phyloP scores from a whole-genome alignment of 2,888 invertebrate genomes.

The Phrixothrix hirtus region DNA sequence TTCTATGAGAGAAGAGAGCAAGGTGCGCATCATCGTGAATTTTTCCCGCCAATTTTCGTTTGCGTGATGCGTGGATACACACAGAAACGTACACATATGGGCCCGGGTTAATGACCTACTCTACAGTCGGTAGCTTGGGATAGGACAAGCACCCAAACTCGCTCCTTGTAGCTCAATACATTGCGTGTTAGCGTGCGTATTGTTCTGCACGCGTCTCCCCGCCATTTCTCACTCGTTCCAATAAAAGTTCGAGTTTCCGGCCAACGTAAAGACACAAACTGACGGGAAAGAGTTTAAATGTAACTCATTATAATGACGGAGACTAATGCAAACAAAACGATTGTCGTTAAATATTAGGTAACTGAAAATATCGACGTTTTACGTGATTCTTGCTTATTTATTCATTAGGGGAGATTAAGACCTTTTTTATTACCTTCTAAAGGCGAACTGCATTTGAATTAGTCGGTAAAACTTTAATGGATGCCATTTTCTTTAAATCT shows the following conservation, averaged over 20 bases:
- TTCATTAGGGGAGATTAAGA: background rate
- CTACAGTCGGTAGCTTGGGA: constrained; percentile 52
- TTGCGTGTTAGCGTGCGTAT: constrained; percentile 29
- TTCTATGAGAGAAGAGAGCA: constrained; percentile 15
- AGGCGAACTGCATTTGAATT: background rate
- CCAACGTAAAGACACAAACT: constrained; percentile 16
- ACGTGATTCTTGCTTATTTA: constrained; percentile 12
- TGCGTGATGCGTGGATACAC: constrained; percentile 39
- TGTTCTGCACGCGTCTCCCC: constrained; percentile 18
- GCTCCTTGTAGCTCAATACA: constrained; percentile 36
- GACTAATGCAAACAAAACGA: constrained; percentile 36
- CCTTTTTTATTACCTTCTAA: background rate
- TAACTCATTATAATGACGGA: constrained; percentile 28
- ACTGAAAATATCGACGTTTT: constrained; percentile 35
- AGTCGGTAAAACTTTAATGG: background rate
- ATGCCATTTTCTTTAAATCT: background rate
- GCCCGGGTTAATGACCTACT: constrained; percentile 53
- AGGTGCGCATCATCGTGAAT: constrained; percentile 35
- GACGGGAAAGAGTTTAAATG: constrained; percentile 10
- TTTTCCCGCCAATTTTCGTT: constrained; percentile 49
- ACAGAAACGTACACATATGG: constrained; percentile 44
- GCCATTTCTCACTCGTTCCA: constrained; percentile 12
- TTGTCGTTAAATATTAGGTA: constrained; percentile 34
- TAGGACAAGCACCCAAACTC: constrained; percentile 48
- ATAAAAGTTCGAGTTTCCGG: constrained; percentile 14